Conservation (phyloP, 2,888 invertebrate species). For the Drosophila atroscutellata region DNA sequence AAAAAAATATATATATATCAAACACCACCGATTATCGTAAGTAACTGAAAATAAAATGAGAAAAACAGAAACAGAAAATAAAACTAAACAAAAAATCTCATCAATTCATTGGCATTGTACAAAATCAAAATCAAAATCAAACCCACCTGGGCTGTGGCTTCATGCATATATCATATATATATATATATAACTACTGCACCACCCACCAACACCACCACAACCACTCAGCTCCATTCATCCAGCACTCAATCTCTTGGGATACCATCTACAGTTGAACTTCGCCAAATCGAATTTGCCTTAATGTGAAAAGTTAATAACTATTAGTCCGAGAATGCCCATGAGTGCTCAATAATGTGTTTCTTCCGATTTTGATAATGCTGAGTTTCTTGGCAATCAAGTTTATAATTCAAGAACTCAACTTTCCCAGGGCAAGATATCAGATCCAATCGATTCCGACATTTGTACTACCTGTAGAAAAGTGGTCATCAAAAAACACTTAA, state of each 20-base stretch:
- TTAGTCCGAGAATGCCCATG: not conserved
- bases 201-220: conserved; percentile 12
- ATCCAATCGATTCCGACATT: not conserved
- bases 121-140: conserved; percentile 25
- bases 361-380: not conserved
- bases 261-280: not conserved
- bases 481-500: not conserved
- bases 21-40: conserved; percentile 58
- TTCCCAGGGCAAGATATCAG: not conserved
- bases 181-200: conserved; percentile 25
- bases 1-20: too few species aligned
- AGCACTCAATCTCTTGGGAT: conserved; percentile 20
- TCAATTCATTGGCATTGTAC: conserved; percentile 68
- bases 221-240: conserved; percentile 9
- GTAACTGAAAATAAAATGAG: conserved; percentile 49
- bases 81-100: conserved; percentile 43
- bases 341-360: not conserved
- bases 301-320: not conserved
- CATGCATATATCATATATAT: conserved; percentile 19
- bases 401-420: not conserved
- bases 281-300: not conserved
- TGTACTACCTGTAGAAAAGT: not conserved
- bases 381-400: not conserved
- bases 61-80: conserved; percentile 27
- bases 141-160: conserved; percentile 31